Conservation (phyloP, 2,113 vertebrate genomes). For the Corydoras maculifer region DNA sequence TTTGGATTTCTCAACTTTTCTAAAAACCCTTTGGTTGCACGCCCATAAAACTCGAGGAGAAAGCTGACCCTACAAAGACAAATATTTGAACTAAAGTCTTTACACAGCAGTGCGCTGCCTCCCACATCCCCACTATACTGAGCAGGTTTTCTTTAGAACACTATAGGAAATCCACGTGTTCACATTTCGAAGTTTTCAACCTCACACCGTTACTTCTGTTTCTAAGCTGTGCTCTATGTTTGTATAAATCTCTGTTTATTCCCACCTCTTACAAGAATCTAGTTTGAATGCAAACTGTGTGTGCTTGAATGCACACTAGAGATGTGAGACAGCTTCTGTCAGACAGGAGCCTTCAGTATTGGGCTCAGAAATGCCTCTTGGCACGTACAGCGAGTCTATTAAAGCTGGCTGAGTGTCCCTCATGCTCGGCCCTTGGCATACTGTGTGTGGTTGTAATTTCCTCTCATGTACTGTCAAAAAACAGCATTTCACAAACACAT, state of each 20-base stretch:
- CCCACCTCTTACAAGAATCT: background rate
- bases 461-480: no score
- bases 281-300: slow-evolving; percentile 19
- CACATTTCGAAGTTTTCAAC: background rate
- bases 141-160: slow-evolving; percentile 2
- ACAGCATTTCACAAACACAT: no score
- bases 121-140: slow-evolving; percentile 5
- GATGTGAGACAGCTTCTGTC: background rate
- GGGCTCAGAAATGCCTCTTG: no score
- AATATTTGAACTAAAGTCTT: slow-evolving; percentile 57
- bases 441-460: no score
- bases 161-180: background rate
- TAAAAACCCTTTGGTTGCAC: slow-evolving; percentile 17
- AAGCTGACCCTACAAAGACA: slow-evolving; percentile 46
- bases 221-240: background rate
- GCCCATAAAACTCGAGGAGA: slow-evolving; percentile 51
- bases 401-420: slow-evolving; percentile 4
- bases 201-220: background rate
- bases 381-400: no score
- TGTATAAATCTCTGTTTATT: background rate
- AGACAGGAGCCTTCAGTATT: no score
- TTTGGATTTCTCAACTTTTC: slow-evolving; percentile 60
- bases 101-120: slow-evolving; percentile 28
- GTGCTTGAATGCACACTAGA: slow-evolving; percentile 16
- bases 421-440: no score